phyloP scores from a whole-genome alignment of 2,888 invertebrate genomes.

The Hypomecis punctinalis region DNA sequence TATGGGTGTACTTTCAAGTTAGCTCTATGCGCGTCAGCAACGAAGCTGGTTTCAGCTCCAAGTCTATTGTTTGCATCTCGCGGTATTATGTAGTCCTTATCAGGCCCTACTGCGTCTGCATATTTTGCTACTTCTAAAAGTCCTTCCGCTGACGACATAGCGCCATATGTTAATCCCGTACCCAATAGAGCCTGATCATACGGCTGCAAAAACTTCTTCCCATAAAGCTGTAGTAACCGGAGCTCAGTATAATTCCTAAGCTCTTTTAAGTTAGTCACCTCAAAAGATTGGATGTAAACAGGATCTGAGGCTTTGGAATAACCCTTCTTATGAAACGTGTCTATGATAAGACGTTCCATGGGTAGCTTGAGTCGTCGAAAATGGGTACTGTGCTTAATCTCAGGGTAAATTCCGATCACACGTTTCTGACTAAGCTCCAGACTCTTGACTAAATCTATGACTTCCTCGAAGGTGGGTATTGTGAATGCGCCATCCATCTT shows the following conservation, averaged over 20 bases:
- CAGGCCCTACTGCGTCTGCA: conserved; percentile 73
- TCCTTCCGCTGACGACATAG: conserved; percentile 70
- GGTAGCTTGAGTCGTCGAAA: conserved; percentile 64
- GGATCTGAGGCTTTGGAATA: conserved; percentile 62
- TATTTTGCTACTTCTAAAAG: conserved; percentile 69
- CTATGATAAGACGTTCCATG: conserved; percentile 66
- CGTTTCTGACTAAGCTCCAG: conserved; percentile 66
- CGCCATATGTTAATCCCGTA: conserved; percentile 62
- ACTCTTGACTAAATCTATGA: conserved; percentile 69
- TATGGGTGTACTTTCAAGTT: conserved; percentile 74
- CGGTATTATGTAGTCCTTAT: conserved; percentile 73
- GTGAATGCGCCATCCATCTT: conserved; percentile 70
- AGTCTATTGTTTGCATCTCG: conserved; percentile 60
- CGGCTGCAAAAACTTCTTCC: conserved; percentile 54
- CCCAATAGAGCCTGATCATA: conserved; percentile 61
- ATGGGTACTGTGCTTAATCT: conserved; percentile 72
- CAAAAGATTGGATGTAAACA: conserved; percentile 76
- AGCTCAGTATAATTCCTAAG: conserved; percentile 66
- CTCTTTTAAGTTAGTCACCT: conserved; percentile 70
- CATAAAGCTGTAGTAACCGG: conserved; percentile 65
- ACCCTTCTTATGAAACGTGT: conserved; percentile 66
- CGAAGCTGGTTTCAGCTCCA: conserved; percentile 63
- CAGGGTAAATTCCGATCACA: conserved; percentile 74
- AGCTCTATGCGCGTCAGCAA: conserved; percentile 66
- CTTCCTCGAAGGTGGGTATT: conserved; percentile 72